These are phyloP conservation scores for Romanogobio albipinnatus DNA, from an alignment of 2,113 vertebrate genomes.

Conservation along the genomic window DNA sequence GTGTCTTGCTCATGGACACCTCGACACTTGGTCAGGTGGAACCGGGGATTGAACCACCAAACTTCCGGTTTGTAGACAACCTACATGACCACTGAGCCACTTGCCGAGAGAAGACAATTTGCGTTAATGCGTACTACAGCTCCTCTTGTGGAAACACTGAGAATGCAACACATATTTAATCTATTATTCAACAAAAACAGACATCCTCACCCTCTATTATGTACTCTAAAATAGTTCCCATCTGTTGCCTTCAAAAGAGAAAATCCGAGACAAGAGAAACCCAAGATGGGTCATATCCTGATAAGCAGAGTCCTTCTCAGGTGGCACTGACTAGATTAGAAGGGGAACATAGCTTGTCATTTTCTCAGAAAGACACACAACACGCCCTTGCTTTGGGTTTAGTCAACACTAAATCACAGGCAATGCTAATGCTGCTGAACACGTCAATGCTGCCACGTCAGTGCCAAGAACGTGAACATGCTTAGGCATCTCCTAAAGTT, in stretches of 20 bases:
- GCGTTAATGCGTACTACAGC: not conserved
- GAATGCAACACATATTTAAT: not conserved
- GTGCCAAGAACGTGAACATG: not conserved
- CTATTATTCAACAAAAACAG: not conserved
- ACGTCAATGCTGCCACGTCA: not conserved
- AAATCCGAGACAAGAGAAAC: not conserved
- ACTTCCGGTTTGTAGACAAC: no score
- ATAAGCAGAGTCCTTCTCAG: conserved; percentile 5
- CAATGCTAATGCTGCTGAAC: not conserved
- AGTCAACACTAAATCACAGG: not conserved
- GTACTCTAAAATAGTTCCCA: not conserved
- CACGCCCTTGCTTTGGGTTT: not conserved
- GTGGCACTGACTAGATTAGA: conserved; percentile 27
- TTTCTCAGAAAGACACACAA: conserved; percentile 4
- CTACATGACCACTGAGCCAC: no score
- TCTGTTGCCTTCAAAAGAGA: not conserved
- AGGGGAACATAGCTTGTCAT: not conserved
- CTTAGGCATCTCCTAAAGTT: not conserved
- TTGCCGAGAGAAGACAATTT: not conserved
- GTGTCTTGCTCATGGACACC: no score
- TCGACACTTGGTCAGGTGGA: no score
- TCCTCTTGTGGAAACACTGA: not conserved
- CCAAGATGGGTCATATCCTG: conserved; percentile 14
- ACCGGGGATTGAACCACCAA: no score
- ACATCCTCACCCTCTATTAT: not conserved